Percentiles rank a stretch among this genome's conserved stretches.
These are phyloP conservation scores for Sylvicola cinctus DNA, from an alignment of 2,888 invertebrate genomes.

Conservation along the genomic window DNA sequence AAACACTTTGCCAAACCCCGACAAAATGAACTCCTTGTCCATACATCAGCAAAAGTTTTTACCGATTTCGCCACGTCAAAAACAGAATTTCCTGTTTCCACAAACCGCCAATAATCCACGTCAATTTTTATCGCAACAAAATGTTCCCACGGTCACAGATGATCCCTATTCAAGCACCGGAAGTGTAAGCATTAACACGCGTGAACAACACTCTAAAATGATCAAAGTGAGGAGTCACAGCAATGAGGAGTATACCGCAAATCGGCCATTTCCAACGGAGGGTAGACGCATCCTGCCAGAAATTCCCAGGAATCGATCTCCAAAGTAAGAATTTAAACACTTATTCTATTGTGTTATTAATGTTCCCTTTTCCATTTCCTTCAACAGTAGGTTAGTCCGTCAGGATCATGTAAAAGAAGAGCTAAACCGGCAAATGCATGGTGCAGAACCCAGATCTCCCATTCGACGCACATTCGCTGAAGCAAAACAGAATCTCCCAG, in stretches of 20 bases:
- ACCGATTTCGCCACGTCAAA: conserved; percentile 22
- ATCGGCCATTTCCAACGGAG: conserved; percentile 14
- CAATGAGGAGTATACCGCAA: conserved; percentile 23
- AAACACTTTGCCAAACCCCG: conserved; percentile 22
- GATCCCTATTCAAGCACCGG: conserved; percentile 19
- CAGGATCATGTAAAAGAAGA: conserved; percentile 23
- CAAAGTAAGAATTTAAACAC: conserved; percentile 9
- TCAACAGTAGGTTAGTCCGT: conserved; percentile 17
- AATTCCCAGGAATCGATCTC: conserved; percentile 16
- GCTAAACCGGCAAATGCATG: conserved; percentile 5
- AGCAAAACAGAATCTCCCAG: conserved; percentile 20
- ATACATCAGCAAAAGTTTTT: conserved; percentile 20
- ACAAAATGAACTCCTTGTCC: conserved; percentile 18
- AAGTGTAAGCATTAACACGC: conserved; percentile 9
- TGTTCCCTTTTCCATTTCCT: too few relatives aligned
- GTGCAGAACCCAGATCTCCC: conserved; percentile 6
- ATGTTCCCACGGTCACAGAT: conserved; percentile 20
- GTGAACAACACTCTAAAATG: conserved; percentile 20
- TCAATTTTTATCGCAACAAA: conserved; percentile 22
- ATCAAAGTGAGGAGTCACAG: conserved; percentile 25
- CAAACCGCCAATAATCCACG: conserved; percentile 18
- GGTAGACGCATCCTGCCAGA: conserved; percentile 20
- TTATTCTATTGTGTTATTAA: too few relatives aligned
- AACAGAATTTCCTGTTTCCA: conserved; percentile 23
- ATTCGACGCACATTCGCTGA: conserved; percentile 19